Evolutionary conservation across 92 coral and sea anemone genomes (phyloP), one percentile per base, ranked within the genome.

Genomic region (Paramuricea clavata): DNA sequence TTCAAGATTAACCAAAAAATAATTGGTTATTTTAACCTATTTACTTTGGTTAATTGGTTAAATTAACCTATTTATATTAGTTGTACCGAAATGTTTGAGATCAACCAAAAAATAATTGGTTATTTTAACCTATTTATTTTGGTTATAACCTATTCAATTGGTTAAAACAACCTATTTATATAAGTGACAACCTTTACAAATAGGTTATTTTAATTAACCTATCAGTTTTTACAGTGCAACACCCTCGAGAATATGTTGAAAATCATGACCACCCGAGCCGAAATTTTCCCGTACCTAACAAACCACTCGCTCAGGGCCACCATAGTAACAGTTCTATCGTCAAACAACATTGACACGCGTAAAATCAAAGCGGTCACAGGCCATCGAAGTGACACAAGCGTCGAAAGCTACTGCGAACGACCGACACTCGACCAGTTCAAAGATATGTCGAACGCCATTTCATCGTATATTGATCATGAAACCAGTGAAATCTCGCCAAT

Each of bases 251-350:
- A 89, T 35, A 85, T 78, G 86, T 73, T 89, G 21, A 69, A 82
- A 61, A 22, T 12, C 47, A 89, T 85, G 83, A 85, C 83, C n/a
- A 44, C 89, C 50, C 79, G 90, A 85, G 78, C 92, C 10, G 83
- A 88, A 36, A 85, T 78, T 72, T 23, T 35, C 32, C 90, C 85
- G 16, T 32, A 75, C 54, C 23, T 81, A 16, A 74, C 86, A 22
- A 90, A 76, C 49, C 89, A 90, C 86, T 87, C 85, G 19, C 83
- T 87, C 54, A 83, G 94, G 36, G 89, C 89, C 10, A 87, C 89
- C 76, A 87, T 86, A 0, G 83, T 87, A n/a, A 87, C 91, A 21
- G 76, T 87, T 57, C 36, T 91, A 39, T 83, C 89, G 6, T 90
- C 89, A 3, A 82, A 85, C 22, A 91, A 91, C 41, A 12, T 59